Conservation (phyloP, 2,888 invertebrate genomes). For the Petrolisthes manimaculis region DNA sequence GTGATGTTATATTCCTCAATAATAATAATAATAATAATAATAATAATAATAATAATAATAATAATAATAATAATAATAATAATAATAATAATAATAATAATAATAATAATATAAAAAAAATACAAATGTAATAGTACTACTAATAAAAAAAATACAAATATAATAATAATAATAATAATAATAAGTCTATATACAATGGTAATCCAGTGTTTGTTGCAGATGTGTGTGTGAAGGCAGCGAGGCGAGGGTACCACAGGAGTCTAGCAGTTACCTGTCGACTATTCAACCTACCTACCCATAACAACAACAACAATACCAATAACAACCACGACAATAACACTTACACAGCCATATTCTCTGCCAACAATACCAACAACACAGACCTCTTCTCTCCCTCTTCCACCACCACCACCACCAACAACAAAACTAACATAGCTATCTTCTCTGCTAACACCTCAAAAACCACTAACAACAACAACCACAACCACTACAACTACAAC, state of each 20-base stretch:
- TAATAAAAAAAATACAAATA: not conserved
- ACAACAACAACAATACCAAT: too few species aligned
- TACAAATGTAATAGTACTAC: not conserved
- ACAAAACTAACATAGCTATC: not conserved
- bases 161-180: not conserved
- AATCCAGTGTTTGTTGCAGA: not conserved
- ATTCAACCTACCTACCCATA: too few species aligned
- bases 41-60: not conserved
- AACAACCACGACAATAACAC: too few species aligned
- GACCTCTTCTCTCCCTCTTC: not conserved
- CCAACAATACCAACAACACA: not conserved
- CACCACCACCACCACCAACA: not conserved
- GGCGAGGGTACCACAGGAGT: not conserved
- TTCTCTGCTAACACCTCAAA: not conserved
- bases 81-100: not conserved
- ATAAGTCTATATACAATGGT: not conserved
- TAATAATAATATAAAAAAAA: not conserved
- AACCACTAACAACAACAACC: not conserved
- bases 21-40: not conserved
- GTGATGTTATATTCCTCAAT: too few species aligned
- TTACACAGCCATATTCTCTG: too few species aligned
- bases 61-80: not conserved
- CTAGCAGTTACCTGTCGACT: not conserved
- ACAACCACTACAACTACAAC: not conserved
- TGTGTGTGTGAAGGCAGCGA: not conserved